Conservation (phyloP, 2,113 vertebrate genomes). For the Poicephalus gulielmi region DNA sequence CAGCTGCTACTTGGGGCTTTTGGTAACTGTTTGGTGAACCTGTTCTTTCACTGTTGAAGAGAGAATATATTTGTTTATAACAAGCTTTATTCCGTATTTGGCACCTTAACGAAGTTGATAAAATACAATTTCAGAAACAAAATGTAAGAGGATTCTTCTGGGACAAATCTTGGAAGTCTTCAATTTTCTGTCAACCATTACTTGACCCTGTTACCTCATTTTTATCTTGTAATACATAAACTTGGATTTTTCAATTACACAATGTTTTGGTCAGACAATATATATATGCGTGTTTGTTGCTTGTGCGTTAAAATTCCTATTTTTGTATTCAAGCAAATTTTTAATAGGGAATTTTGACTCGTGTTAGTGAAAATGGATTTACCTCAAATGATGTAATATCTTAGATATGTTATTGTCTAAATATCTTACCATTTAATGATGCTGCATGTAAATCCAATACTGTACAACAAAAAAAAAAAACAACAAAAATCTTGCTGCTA, state of each 20-base stretch:
- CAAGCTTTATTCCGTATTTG: not conserved
- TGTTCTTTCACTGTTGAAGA: not conserved
- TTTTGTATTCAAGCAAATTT: slow-evolving; percentile 62
- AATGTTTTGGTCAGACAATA: slow-evolving; percentile 39
- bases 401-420: slow-evolving; percentile 46
- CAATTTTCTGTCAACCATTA: not conserved
- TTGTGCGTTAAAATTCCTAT: slow-evolving; percentile 35
- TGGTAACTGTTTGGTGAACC: not conserved
- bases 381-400: slow-evolving; percentile 16
- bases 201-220: not conserved
- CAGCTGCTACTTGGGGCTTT: not conserved
- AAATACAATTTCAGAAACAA: not conserved
- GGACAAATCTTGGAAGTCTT: not conserved
- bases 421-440: slow-evolving; percentile 38
- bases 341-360: slow-evolving; percentile 40
- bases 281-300: slow-evolving; percentile 7
- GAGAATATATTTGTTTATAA: not conserved
- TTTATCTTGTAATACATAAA: not conserved
- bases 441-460: slow-evolving; percentile 60
- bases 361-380: slow-evolving; percentile 32
- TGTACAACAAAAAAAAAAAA: slow-evolving; percentile 35
- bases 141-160: slow-evolving; percentile 21
- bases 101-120: not conserved
- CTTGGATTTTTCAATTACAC: slow-evolving; percentile 14
- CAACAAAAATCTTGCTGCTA: slow-evolving; percentile 29